Conservation (phyloP, 35 echinoderm and acorn worm genomes). For the Heliocidaris erythrogramma region DNA sequence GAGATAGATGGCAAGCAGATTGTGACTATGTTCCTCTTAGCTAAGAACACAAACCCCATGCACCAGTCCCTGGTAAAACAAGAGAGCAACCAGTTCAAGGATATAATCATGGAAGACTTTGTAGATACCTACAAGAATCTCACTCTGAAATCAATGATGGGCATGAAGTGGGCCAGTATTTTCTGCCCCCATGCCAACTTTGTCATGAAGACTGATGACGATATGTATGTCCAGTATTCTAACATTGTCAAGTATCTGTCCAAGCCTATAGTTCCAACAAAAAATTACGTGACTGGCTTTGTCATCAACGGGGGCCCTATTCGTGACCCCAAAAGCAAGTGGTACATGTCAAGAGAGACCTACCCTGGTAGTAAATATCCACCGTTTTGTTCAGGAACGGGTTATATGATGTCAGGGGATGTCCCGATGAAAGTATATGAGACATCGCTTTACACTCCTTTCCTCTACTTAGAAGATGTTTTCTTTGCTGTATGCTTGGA, state of each 20-base stretch:
- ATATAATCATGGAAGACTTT: conserved; percentile 93
- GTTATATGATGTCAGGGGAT: conserved; percentile 86
- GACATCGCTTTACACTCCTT: conserved; percentile 72
- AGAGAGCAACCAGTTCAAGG: conserved; percentile 79
- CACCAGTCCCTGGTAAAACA: conserved; percentile 72
- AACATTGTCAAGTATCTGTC: conserved; percentile 71
- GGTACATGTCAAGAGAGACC: conserved; percentile 89
- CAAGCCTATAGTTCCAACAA: conserved; percentile 3
- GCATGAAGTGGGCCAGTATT: conserved; percentile 80
- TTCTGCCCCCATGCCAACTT: conserved; percentile 83
- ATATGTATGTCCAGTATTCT: conserved; percentile 85
- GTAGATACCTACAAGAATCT: conserved; percentile 95
- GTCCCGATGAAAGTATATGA: conserved; percentile 68
- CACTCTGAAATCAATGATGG: conserved; percentile 93
- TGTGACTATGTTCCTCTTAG: conserved; percentile 86
- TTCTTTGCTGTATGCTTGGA: conserved; percentile 78
- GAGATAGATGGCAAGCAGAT: conserved; percentile 69
- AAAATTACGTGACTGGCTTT: conserved; percentile 72
- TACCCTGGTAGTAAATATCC: conserved; percentile 91
- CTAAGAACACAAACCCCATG: conserved; percentile 62
- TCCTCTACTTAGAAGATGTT: conserved; percentile 93
- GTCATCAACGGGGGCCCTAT: conserved; percentile 87
- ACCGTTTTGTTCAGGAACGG: conserved; percentile 92
- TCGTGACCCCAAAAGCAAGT: conserved; percentile 96
- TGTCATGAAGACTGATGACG: conserved; percentile 94